phyloP scores from a whole-genome alignment of 37 sponge, comb jelly and placozoan genomes.

The Amphimedon queenslandica region DNA sequence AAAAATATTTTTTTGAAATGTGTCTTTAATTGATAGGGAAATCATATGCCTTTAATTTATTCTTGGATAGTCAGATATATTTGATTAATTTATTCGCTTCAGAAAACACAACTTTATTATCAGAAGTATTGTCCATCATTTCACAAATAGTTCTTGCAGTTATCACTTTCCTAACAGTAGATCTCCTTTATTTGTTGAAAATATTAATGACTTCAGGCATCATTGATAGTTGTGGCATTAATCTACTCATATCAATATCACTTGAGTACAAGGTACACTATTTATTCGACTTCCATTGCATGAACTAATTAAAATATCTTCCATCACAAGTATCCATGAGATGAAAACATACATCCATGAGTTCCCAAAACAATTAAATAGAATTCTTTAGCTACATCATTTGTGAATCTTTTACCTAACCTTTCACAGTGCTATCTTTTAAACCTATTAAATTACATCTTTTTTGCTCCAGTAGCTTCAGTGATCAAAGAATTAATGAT shows the following conservation, averaged over 20 bases:
- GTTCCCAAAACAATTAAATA: too few species aligned
- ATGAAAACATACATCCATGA: too few species aligned
- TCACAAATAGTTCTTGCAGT: neutral
- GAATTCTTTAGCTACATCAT: too few species aligned
- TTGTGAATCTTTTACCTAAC: too few species aligned
- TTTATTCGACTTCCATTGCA: neutral
- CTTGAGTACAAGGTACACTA: neutral
- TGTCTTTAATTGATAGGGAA: too few species aligned
- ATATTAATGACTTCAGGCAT: neutral
- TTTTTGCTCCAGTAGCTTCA: too few species aligned
- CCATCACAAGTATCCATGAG: neutral
- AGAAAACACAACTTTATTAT: neutral
- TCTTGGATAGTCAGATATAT: too few species aligned
- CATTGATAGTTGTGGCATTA: slow-evolving; percentile 1
- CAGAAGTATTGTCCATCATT: neutral
- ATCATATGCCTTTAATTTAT: too few species aligned
- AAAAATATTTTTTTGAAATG: too few species aligned
- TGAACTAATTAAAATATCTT: neutral
- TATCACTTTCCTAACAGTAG: neutral
- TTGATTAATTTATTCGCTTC: neutral
- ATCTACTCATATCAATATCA: neutral
- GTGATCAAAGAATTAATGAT: too few species aligned
- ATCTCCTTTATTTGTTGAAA: neutral
- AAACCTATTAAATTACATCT: too few species aligned
- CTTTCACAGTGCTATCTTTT: too few species aligned